Evolutionary conservation across 2,888 invertebrate genomes (phyloP).

Genomic region (Diadegma fenestrale): DNA sequence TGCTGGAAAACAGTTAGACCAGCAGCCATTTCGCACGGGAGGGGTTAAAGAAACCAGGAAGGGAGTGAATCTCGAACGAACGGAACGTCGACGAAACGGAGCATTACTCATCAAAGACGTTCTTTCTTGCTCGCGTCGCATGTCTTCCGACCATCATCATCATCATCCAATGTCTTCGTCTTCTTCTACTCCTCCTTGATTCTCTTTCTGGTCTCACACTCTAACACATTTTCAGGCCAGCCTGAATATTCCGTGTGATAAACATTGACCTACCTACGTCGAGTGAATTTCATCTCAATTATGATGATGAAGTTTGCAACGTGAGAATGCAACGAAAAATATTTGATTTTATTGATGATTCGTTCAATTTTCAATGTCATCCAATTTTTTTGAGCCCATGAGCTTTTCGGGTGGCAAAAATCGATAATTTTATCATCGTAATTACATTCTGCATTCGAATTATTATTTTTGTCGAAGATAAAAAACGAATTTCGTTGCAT

Average conservation of each 20-base stretch:
- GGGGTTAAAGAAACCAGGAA: slow-evolving; percentile 23
- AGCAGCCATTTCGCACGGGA: slow-evolving; percentile 28
- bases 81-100: slow-evolving; percentile 21
- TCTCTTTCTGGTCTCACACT: not conserved
- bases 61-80: slow-evolving; percentile 32
- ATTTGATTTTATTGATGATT: no score
- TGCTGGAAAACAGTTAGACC: slow-evolving; percentile 61
- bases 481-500: no score
- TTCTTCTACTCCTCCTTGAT: not conserved
- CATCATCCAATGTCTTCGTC: not conserved
- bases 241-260: not conserved
- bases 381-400: no score
- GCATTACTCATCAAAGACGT: slow-evolving; percentile 21
- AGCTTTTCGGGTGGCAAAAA: no score
- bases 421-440: no score
- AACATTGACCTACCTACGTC: not conserved
- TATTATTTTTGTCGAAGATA: no score
- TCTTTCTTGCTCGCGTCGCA: slow-evolving; percentile 34
- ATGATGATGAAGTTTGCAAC: no score
- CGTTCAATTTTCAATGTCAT: no score
- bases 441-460: no score
- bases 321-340: no score
- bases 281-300: not conserved
- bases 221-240: not conserved
- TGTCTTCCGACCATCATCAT: slow-evolving; percentile 30